Base-by-base conservation (phyloP, 2,797 vertebrate species). In the Chloroceryle amazona region DNA sequence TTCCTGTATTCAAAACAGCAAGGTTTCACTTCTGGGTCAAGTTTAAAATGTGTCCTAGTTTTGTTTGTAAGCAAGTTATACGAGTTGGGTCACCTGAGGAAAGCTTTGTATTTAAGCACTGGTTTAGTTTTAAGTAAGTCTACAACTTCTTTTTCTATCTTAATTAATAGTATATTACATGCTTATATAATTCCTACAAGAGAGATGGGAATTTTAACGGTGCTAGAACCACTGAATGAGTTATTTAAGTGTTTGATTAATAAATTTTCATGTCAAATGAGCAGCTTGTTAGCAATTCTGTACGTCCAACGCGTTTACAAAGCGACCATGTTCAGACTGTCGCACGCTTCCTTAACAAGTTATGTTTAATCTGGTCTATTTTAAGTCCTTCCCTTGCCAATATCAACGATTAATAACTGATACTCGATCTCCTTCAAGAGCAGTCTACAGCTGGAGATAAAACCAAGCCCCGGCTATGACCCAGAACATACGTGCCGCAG, bases 1-100 rank as follows among this genome's bases (percentile, higher is more conserved):
- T 84, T 98, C 99, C 98, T 99, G 97, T 15, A 95, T 92, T 7
- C 52, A 93, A 92, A 44, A 86, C 11, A 51, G 44, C 65, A 89
- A 89, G 31, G 75, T 68, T 52, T 89, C 41, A 65, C 22, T 88
- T 23, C 25, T 10, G 46, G 46, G n/a, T 11, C 41, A 72, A 41
- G 42, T 41, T 82, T 22, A 49, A 80, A 80, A 52, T 1, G 4
- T 0, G 21, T 8, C 0, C 5, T 51, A 37, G 39, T 81, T 83
- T 22, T 54, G 29, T 65, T 29, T 72, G 51, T 37, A 83, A 51
- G 12, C 4, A 61, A 72, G 20, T 23, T 75, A 21, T 2, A 20
- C 0, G 3, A 28, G 46, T 22, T 41, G 22, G 11, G 41, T 55
- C 52, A 60, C 20, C 29, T 2, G 4, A 81, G 37, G 14, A 67